Evolutionary conservation across 2,797 vertebrate species (phyloP), one percentile per base, ranked within the genome.

Genomic region (Cheirogaleus major): DNA sequence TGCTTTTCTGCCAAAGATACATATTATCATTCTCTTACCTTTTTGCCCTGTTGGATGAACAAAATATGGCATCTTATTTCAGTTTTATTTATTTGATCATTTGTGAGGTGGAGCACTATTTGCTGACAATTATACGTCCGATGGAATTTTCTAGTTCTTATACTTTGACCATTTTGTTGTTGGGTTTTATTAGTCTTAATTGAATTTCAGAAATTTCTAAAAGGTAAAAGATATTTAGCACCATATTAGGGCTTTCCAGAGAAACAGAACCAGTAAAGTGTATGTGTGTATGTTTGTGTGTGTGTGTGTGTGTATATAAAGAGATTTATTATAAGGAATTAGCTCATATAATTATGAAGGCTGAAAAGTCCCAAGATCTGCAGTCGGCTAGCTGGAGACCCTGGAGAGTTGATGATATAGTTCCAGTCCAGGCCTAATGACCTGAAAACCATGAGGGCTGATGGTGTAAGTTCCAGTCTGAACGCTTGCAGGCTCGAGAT

Each of bases 201-300:
- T 91, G 70, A 70, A 30, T 80, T 81, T 91, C 65, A 76, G 32
- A 67, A 88, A 75, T 93, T 75, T 91, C 57, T 48, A 63, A 67
- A 89, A 48, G 94, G 7, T 65, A 76, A 38, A 52, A 50, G 35
- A 69, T 84, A 75, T 48, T 89, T 76, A 86, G 57, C 43, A 17
- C 32, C 50, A 4, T 80, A 32, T 35, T 83, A 89, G 32, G 13
- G n/a, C 41, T 92, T 30, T 85, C n/a, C 18, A 52, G 57, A 80
- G 80, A 85, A 78, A 67, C 25, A 78, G 81, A 65, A 81, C 30
- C 1, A 25, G 10, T 57, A 38, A 61, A 25, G 10, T 0, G 23
- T 65, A 7, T 52, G 38, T 61, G 55, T 81, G 17, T 30, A 4
- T 80, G 38, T 41, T 27, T 57, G 7, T 17, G 18, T 57, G 10